Evolutionary conservation across 2,888 invertebrate genomes (phyloP).

Genomic region (Tenthredo livida): DNA sequence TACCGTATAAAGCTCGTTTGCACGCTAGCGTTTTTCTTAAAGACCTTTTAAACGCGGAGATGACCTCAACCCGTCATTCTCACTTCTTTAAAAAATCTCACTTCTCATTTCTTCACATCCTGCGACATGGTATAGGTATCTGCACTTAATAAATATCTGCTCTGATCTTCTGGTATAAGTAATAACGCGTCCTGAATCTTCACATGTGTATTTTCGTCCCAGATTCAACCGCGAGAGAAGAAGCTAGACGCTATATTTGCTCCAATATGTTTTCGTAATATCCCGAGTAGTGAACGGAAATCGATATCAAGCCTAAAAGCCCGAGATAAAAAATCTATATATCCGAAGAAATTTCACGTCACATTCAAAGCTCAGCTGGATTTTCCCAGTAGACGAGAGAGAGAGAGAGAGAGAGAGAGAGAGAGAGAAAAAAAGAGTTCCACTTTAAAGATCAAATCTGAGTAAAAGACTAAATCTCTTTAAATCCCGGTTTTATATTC

Average conservation of each 20-base stretch:
- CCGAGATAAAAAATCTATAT: background rate
- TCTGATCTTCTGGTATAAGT: background rate
- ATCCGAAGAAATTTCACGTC: constrained; percentile 1
- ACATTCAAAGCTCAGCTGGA: background rate
- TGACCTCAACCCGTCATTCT: background rate
- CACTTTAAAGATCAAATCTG: background rate
- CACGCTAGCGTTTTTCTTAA: constrained; percentile 39
- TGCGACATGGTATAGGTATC: background rate
- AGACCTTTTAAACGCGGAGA: constrained; percentile 38
- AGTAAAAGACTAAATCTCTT: background rate
- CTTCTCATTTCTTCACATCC: background rate
- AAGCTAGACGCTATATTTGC: constrained; percentile 21
- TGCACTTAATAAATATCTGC: background rate
- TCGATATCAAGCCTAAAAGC: constrained; percentile 9
- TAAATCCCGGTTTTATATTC: background rate
- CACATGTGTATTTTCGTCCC: background rate
- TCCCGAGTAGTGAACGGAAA: constrained; percentile 1
- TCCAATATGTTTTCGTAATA: constrained; percentile 39
- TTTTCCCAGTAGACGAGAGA: background rate
- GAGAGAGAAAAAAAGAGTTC: background rate
- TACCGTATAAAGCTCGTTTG: constrained; percentile 69
- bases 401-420: too few species aligned
- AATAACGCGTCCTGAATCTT: background rate
- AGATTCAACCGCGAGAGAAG: background rate
- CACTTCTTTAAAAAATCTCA: background rate